Evolutionary conservation across 2,797 vertebrate genomes (phyloP).

Genomic region (Allobates femoralis): DNA sequence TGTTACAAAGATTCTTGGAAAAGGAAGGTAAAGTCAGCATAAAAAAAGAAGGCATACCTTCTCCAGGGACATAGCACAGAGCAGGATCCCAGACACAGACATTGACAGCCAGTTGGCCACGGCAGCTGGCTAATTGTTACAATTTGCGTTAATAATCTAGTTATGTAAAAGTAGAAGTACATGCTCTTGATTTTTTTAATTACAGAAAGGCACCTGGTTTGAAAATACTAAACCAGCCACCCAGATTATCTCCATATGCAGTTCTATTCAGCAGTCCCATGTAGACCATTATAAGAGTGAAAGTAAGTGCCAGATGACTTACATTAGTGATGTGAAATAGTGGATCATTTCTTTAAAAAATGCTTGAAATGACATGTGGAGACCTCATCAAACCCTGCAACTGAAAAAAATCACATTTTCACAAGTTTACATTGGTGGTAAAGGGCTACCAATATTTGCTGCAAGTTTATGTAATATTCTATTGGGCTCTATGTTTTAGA

Average conservation of each 20-base stretch:
- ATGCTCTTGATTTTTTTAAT: slow-evolving; percentile 7
- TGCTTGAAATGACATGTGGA: neutral
- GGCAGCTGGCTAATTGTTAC: slow-evolving; percentile 23
- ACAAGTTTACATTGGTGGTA: too few species aligned
- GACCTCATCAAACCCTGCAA: neutral
- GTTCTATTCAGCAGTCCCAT: neutral
- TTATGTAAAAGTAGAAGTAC: slow-evolving; percentile 25
- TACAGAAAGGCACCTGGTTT: slow-evolving; percentile 18
- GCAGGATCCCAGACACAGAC: slow-evolving; percentile 9
- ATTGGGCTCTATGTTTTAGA: too few species aligned
- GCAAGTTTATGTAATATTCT: too few species aligned
- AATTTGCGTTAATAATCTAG: slow-evolving; percentile 31
- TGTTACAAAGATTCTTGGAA: neutral
- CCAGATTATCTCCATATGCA: neutral
- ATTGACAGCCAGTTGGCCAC: slow-evolving; percentile 11
- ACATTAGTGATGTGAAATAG: neutral
- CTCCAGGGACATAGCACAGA: neutral
- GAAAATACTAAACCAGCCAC: neutral
- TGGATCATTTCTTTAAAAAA: neutral
- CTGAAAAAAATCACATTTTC: too few species aligned
- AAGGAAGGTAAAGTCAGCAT: neutral
- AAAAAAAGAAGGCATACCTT: neutral
- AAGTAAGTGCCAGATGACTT: neutral
- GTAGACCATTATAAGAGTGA: neutral
- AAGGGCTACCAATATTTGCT: too few species aligned